Conservation (phyloP, 2,797 vertebrate genomes). For the Chrysocyon brachyurus region DNA sequence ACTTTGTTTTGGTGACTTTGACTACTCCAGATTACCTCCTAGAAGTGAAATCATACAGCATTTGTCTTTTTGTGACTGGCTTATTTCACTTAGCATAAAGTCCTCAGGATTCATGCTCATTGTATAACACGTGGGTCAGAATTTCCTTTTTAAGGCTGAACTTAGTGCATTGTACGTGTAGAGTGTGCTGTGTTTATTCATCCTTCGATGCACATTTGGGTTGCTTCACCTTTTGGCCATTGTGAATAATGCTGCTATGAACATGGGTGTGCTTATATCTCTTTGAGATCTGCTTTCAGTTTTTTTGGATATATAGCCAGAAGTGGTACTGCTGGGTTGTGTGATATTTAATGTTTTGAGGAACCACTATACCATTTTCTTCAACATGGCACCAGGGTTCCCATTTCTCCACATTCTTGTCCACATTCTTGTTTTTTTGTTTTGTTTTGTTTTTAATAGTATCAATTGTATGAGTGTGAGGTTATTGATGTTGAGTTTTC, state of each 20-base stretch:
- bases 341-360: neutral
- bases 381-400: neutral
- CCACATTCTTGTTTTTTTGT: too few species aligned
- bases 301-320: neutral
- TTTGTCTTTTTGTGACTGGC: neutral
- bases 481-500: neutral
- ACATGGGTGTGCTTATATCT: neutral
- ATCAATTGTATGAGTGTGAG: neutral
- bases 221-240: neutral
- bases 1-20: neutral
- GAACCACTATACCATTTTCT: neutral
- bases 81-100: neutral
- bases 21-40: accelerated
- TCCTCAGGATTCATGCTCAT: too few species aligned
- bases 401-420: neutral
- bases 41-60: neutral
- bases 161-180: too few species aligned
- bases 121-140: neutral
- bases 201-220: neutral
- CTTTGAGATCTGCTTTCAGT: neutral
- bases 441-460: neutral
- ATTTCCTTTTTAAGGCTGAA: neutral
- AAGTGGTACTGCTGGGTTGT: neutral
- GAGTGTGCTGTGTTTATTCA: accelerated
- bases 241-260: too few species aligned